These are phyloP conservation scores for Archips crataeganus DNA, from an alignment of 2,888 invertebrate species.

Conservation along the genomic window DNA sequence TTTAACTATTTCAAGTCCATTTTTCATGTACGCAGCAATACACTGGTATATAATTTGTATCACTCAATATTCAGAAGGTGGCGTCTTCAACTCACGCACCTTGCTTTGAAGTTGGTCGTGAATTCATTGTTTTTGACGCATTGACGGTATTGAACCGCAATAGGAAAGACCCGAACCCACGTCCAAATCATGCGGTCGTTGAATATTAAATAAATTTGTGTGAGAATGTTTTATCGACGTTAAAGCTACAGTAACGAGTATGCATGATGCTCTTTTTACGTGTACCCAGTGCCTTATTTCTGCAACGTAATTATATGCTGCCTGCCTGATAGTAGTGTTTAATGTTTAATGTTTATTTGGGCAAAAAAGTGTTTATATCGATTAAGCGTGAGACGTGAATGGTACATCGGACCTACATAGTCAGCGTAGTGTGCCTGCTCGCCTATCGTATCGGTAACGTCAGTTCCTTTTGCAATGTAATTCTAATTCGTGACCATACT, in stretches of 20 bases:
- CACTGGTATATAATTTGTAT: neutral
- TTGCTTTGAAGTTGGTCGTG: conserved; percentile 75
- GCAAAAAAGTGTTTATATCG: conserved; percentile 52
- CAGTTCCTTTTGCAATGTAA: conserved; percentile 56
- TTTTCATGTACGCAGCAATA: neutral
- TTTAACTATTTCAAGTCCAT: neutral
- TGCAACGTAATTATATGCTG: conserved; percentile 48
- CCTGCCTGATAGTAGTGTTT: conserved; percentile 41
- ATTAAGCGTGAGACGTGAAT: conserved; percentile 55
- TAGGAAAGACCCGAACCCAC: conserved; percentile 82
- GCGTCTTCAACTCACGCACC: conserved; percentile 67
- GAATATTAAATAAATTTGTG: conserved; percentile 76
- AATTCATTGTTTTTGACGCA: conserved; percentile 81
- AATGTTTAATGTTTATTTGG: too few species aligned
- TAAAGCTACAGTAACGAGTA: neutral
- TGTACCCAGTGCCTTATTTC: conserved; percentile 25
- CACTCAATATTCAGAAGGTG: conserved; percentile 63
- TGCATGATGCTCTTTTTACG: conserved; percentile 22
- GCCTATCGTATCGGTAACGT: conserved; percentile 68
- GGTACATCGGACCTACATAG: conserved; percentile 69
- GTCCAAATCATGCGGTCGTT: conserved; percentile 65
- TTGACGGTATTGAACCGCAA: conserved; percentile 79
- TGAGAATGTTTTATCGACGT: conserved; percentile 19
- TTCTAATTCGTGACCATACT: conserved; percentile 37
- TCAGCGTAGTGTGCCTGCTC: conserved; percentile 70